phyloP scores from a whole-genome alignment of 2,888 invertebrate species.

The Lymantria dispar region DNA sequence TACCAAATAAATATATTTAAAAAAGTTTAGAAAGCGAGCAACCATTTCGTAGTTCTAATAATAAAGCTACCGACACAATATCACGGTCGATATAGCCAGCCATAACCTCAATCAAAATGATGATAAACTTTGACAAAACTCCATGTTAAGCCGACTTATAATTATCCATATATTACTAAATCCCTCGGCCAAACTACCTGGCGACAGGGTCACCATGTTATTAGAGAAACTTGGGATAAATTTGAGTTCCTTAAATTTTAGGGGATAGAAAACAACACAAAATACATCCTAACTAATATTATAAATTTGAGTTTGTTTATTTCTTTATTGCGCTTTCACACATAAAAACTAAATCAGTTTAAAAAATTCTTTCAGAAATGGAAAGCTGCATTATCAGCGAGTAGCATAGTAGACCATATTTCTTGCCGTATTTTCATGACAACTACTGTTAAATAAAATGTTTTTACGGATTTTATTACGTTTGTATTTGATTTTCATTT shows the following conservation, averaged over 20 bases:
- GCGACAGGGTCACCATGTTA: slow-evolving; percentile 12
- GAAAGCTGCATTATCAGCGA: too few species aligned
- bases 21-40: slow-evolving; percentile 16
- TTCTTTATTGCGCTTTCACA: too few species aligned
- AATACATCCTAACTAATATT: too few species aligned
- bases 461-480: too few species aligned
- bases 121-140: slow-evolving; percentile 81
- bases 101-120: slow-evolving; percentile 80
- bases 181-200: slow-evolving; percentile 74
- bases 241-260: background rate
- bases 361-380: too few species aligned
- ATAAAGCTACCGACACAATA: slow-evolving; percentile 75
- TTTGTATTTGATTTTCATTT: too few species aligned
- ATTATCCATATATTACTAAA: slow-evolving; percentile 80
- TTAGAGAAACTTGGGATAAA: background rate
- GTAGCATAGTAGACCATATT: too few species aligned
- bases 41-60: slow-evolving; percentile 26
- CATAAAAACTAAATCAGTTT: too few species aligned
- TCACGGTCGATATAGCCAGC: slow-evolving; percentile 51
- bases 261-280: background rate
- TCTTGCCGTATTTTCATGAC: too few species aligned
- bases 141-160: slow-evolving; percentile 79
- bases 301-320: too few species aligned
- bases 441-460: too few species aligned
- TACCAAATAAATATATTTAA: slow-evolving; percentile 17